phyloP scores from a whole-genome alignment of 2,888 invertebrate genomes.

The Silvanus unidentatus region DNA sequence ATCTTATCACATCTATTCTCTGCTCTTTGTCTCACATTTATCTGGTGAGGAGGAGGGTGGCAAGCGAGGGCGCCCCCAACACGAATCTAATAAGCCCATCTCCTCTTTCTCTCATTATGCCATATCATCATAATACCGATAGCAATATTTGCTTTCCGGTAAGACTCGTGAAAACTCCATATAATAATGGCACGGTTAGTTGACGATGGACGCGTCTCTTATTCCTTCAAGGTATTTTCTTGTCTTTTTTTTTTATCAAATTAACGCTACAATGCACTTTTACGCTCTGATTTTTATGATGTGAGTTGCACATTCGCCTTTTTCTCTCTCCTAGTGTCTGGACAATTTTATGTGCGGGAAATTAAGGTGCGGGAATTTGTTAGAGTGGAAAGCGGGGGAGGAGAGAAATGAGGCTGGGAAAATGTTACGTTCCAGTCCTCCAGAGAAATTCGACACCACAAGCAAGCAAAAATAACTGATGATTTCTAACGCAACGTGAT shows the following conservation, averaged over 20 bases:
- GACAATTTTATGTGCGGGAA: too few species aligned
- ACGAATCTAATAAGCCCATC: constrained; percentile 31
- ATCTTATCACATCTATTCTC: constrained; percentile 30
- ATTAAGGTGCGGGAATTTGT: too few species aligned
- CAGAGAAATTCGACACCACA: background rate
- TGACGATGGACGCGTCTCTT: background rate
- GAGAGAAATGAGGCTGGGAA: too few species aligned
- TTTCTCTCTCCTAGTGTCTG: too few species aligned
- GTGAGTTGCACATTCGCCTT: too few species aligned
- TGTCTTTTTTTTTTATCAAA: constrained; percentile 2
- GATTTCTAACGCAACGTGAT: background rate
- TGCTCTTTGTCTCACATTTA: constrained; percentile 6
- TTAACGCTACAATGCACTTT: constrained; percentile 9
- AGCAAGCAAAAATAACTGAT: background rate
- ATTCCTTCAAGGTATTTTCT: too few species aligned
- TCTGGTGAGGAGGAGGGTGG: constrained; percentile 17
- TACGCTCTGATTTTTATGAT: too few species aligned
- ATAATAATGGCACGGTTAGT: constrained; percentile 5
- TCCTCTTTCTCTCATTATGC: constrained; percentile 24
- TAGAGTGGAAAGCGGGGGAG: too few species aligned
- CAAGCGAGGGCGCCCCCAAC: constrained; percentile 23
- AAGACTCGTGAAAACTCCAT: constrained; percentile 10
- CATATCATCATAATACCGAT: constrained; percentile 14
- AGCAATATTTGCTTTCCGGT: constrained; percentile 21
- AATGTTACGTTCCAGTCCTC: too few species aligned